Evolutionary conservation across 2,113 vertebrate species (phyloP).

Genomic region (Leptodactylus fuscus): DNA sequence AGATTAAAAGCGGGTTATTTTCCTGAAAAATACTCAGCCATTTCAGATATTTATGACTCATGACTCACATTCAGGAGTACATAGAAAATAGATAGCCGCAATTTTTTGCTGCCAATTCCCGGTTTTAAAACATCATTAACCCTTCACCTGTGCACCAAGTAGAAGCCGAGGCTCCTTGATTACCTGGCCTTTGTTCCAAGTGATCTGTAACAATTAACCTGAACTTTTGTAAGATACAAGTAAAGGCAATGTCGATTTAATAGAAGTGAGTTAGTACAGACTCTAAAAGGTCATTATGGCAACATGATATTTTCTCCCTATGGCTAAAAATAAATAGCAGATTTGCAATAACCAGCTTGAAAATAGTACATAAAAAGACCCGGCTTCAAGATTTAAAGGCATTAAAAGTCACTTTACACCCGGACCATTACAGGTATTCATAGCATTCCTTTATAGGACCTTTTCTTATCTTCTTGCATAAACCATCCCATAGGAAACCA

Average conservation of each 20-base stretch:
- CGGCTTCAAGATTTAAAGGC: slow-evolving; percentile 20
- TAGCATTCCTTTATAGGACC: slow-evolving; percentile 14
- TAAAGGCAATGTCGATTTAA: slow-evolving; percentile 50
- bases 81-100: slow-evolving; percentile 45
- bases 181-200: slow-evolving; percentile 50
- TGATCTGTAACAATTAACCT: slow-evolving; percentile 56
- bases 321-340: slow-evolving; percentile 49
- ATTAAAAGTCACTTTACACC: slow-evolving; percentile 27
- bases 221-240: slow-evolving; percentile 45
- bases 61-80: slow-evolving; percentile 47
- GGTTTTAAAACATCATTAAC: slow-evolving; percentile 57
- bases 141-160: slow-evolving; percentile 42
- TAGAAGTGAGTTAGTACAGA: slow-evolving; percentile 42
- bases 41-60: slow-evolving; percentile 58
- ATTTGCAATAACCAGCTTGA: slow-evolving; percentile 32
- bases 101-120: slow-evolving; percentile 49
- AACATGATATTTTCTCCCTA: slow-evolving; percentile 42
- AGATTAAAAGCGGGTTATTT: slow-evolving; percentile 57
- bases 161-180: slow-evolving; percentile 30
- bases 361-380: slow-evolving; percentile 31
- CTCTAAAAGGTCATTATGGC: slow-evolving; percentile 50
- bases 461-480: neutral
- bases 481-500: neutral
- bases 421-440: neutral
- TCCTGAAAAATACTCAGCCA: slow-evolving; percentile 47